phyloP scores from a whole-genome alignment of 2,797 vertebrate genomes.

The Brachyrhaphis roseni region DNA sequence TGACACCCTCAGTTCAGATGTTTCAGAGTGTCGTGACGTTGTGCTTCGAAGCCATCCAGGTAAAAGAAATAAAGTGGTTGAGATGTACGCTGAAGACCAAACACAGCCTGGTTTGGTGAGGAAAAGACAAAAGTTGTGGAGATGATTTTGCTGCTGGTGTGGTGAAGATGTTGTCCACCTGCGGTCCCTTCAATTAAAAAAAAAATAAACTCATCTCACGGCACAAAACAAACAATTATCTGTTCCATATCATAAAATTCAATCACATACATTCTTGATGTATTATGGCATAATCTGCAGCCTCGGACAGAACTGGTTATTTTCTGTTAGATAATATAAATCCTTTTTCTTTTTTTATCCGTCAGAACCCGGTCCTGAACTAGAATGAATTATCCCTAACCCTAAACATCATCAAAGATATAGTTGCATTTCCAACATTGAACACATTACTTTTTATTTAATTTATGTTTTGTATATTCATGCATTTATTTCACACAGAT shows the following conservation, averaged over 20 bases:
- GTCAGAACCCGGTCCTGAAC: no score
- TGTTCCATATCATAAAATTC: no score
- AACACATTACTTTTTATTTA: no score
- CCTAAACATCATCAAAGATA: no score
- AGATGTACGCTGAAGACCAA: not conserved
- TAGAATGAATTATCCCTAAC: no score
- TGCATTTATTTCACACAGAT: no score
- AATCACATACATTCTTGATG: not conserved
- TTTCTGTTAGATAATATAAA: not conserved
- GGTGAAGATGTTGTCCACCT: slow-evolving; percentile 4
- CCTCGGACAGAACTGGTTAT: not conserved
- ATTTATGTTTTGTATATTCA: no score
- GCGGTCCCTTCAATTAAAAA: not conserved
- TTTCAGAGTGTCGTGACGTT: slow-evolving; percentile 32
- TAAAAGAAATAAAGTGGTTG: slow-evolving; percentile 30
- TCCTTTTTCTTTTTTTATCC: no score
- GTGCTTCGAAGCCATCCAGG: slow-evolving; percentile 30
- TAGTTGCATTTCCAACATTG: no score
- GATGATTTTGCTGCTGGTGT: slow-evolving; percentile 6
- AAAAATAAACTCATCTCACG: no score
- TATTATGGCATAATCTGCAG: not conserved
- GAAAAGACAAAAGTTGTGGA: not conserved
- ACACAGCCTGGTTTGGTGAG: not conserved
- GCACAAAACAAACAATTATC: no score
- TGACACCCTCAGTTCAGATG: slow-evolving; percentile 42